phyloP scores from a whole-genome alignment of 2,113 vertebrate genomes.

The Dipodomys merriami region DNA sequence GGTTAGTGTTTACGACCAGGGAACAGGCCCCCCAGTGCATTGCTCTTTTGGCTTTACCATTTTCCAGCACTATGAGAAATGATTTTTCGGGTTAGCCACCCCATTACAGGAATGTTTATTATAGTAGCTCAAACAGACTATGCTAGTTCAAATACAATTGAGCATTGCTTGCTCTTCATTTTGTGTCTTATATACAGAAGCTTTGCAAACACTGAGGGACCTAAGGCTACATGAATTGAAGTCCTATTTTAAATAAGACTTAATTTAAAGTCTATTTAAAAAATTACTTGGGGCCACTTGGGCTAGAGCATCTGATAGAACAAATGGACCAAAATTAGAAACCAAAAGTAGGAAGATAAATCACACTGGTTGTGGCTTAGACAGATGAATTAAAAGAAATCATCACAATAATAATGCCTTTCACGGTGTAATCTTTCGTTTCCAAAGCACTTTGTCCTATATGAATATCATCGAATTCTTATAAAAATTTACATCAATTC shows the following conservation, averaged over 20 bases:
- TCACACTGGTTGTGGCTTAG: not conserved
- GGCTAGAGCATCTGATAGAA: not conserved
- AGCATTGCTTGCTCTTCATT: not conserved
- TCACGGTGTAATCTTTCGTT: conserved; percentile 34
- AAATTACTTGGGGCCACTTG: conserved; percentile 1
- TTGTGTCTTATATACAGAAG: conserved; percentile 19
- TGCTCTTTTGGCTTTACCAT: not conserved
- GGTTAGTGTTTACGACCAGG: not conserved
- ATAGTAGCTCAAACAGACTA: not conserved
- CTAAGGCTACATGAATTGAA: not conserved
- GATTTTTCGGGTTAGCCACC: not conserved
- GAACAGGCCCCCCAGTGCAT: not conserved
- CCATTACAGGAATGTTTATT: not conserved
- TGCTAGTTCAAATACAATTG: not conserved
- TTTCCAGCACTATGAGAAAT: not conserved
- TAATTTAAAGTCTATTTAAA: conserved; percentile 30
- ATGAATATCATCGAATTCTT: conserved; percentile 4
- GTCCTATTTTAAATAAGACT: conserved; percentile 13
- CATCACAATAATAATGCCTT: conserved; percentile 41
- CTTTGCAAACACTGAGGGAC: not conserved
- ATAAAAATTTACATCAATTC: not conserved
- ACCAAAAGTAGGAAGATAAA: conserved; percentile 43
- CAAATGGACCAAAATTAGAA: conserved; percentile 45
- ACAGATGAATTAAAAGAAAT: conserved; percentile 46
- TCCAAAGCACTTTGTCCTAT: conserved; percentile 20